A percentile compares a stretch with the other conserved stretches of the same genome.
These are phyloP conservation scores for Crenuchus spilurus DNA, from an alignment of 2,797 vertebrate genomes.

Conservation along the genomic window DNA sequence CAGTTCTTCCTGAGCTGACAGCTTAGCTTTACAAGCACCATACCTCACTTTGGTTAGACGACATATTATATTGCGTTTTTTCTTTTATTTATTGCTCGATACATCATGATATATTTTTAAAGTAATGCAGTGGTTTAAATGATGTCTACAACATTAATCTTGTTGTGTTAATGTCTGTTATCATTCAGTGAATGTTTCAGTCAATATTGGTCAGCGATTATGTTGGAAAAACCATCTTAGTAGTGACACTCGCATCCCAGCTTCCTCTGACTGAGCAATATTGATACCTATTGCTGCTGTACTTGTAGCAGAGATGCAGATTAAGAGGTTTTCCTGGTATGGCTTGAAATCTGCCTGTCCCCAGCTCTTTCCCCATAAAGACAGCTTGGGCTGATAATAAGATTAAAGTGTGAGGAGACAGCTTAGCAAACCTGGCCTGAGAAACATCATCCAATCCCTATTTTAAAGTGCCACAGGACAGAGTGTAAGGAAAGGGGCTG, in stretches of 20 bases:
- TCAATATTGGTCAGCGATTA: background rate
- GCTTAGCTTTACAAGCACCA: background rate
- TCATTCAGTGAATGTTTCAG: conserved; percentile 38
- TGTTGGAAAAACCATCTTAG: background rate
- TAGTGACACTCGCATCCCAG: background rate
- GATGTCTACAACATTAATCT: background rate
- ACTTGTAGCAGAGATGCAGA: conserved; percentile 62
- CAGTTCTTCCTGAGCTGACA: background rate
- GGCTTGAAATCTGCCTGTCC: conserved; percentile 60
- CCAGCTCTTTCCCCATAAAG: conserved; percentile 64
- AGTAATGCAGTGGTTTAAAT: background rate
- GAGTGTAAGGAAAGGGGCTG: background rate
- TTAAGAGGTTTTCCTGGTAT: conserved; percentile 63
- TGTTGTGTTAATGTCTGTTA: conserved; percentile 38
- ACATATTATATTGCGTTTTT: background rate
- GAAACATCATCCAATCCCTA: conserved; percentile 58
- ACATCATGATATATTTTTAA: background rate
- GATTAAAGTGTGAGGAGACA: conserved; percentile 75
- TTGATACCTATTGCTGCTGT: conserved; percentile 58
- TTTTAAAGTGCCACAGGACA: conserved; percentile 14
- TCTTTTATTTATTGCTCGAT: background rate
- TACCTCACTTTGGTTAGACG: background rate
- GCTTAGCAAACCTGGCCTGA: conserved; percentile 72
- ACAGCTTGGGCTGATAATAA: conserved; percentile 78
- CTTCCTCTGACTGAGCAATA: background rate